Evolutionary conservation across 2,113 vertebrate species (phyloP).

Genomic region (Syrmaticus mikado): DNA sequence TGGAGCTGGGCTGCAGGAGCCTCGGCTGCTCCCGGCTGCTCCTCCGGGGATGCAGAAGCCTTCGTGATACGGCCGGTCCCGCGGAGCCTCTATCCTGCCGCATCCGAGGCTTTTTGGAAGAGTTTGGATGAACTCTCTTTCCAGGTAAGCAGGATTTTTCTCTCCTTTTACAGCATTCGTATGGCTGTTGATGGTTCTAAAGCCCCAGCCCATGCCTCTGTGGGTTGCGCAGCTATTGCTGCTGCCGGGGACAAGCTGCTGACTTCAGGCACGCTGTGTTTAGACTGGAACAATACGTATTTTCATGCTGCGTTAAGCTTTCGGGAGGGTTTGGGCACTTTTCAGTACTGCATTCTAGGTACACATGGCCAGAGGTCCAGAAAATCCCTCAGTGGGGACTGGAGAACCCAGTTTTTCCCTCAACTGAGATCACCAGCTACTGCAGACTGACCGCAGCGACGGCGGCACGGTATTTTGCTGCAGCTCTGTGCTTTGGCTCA

Average conservation of each 20-base stretch:
- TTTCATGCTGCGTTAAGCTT: neutral
- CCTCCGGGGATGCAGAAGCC: slow-evolving; percentile 18
- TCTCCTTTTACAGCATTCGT: neutral
- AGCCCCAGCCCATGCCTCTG: neutral
- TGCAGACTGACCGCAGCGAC: neutral
- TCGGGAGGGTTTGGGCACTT: fast-evolving
- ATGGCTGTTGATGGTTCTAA: fast-evolving
- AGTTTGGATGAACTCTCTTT: slow-evolving; percentile 10
- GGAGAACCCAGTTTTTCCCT: neutral
- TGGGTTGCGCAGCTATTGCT: neutral
- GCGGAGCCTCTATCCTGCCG: fast-evolving
- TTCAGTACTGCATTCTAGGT: neutral
- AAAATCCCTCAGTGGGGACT: neutral
- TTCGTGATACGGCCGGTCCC: neutral
- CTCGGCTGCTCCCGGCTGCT: neutral
- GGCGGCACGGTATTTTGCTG: fast-evolving
- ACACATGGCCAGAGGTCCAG: neutral
- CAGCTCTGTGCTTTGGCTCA: fast-evolving
- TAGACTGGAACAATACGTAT: fast-evolving
- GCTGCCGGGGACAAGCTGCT: neutral
- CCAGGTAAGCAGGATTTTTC: slow-evolving; percentile 54
- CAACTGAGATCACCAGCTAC: neutral
- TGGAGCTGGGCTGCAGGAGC: neutral
- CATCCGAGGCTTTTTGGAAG: neutral
- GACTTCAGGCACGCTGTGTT: fast-evolving